Percentiles rank a stretch among this genome's conserved stretches.
These are phyloP conservation scores for Drosophila navojoa DNA, from an alignment of 1,140 invertebrate genomes.

Conservation along the genomic window DNA sequence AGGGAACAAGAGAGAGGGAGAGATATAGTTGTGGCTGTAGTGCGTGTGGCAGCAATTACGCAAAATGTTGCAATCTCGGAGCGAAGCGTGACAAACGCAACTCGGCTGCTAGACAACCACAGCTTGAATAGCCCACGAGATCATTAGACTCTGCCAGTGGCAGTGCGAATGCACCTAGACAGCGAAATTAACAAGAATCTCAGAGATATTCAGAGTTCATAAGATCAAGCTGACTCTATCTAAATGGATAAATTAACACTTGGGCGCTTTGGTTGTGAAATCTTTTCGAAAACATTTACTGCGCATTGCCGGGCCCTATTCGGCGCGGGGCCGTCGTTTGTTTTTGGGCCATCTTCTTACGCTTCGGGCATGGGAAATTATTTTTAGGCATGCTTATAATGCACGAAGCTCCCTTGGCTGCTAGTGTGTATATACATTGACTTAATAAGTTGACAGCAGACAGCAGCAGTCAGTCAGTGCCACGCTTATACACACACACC, in stretches of 20 bases:
- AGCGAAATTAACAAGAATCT: no score
- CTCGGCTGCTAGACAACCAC: not conserved
- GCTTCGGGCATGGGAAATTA: slow-evolving; percentile 24
- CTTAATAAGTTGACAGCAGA: slow-evolving; percentile 79
- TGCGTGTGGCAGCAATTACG: slow-evolving; percentile 28
- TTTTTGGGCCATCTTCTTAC: not conserved
- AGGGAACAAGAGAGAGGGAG: no score
- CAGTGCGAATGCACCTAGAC: no score
- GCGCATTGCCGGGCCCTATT: not conserved
- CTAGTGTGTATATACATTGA: slow-evolving; percentile 45
- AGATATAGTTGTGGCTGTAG: not conserved
- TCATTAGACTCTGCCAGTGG: not conserved
- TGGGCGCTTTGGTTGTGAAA: not conserved
- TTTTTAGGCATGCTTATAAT: slow-evolving; percentile 69
- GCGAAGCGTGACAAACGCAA: not conserved
- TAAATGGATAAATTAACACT: slow-evolving; percentile 2
- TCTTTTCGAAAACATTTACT: not conserved
- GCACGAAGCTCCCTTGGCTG: slow-evolving; percentile 34
- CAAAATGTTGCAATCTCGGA: slow-evolving; percentile 29
- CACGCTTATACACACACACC: slow-evolving; percentile 30
- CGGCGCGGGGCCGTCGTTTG: not conserved
- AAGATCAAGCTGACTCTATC: not conserved
- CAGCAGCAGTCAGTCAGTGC: slow-evolving; percentile 72
- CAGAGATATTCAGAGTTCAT: no score
- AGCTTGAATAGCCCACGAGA: not conserved